Evolutionary conservation across 2,113 vertebrate species (phyloP).

Genomic region (Sphaerodactylus townsendi): DNA sequence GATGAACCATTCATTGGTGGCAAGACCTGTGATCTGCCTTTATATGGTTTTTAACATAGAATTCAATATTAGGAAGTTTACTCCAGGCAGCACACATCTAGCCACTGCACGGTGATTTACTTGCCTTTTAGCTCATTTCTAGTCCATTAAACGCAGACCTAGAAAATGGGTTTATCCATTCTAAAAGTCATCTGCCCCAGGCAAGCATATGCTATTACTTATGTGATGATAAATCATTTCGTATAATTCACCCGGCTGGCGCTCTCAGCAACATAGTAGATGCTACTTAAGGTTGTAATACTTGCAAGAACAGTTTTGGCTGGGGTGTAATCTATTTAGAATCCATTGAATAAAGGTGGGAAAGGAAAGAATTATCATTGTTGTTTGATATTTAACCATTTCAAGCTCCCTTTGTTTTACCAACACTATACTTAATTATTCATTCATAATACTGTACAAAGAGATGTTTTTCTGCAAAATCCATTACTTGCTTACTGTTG

Average conservation of each 20-base stretch:
- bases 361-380: constrained; percentile 54
- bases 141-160: constrained; percentile 69
- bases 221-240: constrained; percentile 75
- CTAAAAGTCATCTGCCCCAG: constrained; percentile 72
- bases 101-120: constrained; percentile 49
- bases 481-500: constrained; percentile 5
- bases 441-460: not conserved
- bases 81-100: constrained; percentile 46
- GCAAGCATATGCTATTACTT: constrained; percentile 73
- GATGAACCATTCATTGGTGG: constrained; percentile 29
- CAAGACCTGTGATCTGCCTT: constrained; percentile 48
- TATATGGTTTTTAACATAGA: constrained; percentile 50
- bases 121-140: constrained; percentile 68
- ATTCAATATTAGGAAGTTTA: constrained; percentile 52
- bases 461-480: constrained; percentile 14
- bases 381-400: constrained; percentile 61
- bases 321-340: constrained; percentile 31
- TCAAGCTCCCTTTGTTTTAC: constrained; percentile 44
- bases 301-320: constrained; percentile 64
- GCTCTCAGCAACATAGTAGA: constrained; percentile 75
- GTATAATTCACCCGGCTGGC: constrained; percentile 68
- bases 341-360: constrained; percentile 22
- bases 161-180: constrained; percentile 73
- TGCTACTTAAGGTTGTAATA: constrained; percentile 69
- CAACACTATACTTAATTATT: constrained; percentile 29